Percentiles rank a stretch among this genome's conserved stretches.
phyloP scores from a whole-genome alignment of 2,113 vertebrate genomes.

The Limanda limanda region DNA sequence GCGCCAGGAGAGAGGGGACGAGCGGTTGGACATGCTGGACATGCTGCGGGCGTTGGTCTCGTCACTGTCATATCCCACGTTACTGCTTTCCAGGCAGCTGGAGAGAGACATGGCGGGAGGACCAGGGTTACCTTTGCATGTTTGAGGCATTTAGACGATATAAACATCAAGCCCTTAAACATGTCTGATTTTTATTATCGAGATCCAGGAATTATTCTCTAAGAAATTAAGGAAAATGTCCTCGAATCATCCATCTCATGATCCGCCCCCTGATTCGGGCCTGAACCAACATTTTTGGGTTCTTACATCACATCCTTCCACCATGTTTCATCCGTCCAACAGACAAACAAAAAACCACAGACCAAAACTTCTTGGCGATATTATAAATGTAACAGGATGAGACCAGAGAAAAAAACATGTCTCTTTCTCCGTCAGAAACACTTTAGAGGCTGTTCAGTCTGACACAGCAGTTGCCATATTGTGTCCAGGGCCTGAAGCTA shows the following conservation, averaged over 20 bases:
- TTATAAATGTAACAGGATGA: neutral
- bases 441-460: conserved; percentile 33
- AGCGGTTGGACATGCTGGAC: conserved; percentile 97
- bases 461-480: conserved; percentile 24
- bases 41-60: conserved; percentile 93
- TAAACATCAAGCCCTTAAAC: no score
- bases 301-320: no score
- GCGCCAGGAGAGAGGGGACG: conserved; percentile 96
- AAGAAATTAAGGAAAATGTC: no score
- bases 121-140: neutral
- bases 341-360: neutral
- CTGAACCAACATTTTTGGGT: no score
- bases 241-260: no score
- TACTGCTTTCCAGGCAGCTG: conserved; percentile 92
- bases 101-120: conserved; percentile 16
- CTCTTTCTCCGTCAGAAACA: conserved; percentile 11
- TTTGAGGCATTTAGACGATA: neutral
- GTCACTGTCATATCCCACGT: conserved; percentile 92
- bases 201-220: no score
- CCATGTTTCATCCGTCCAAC: no score
- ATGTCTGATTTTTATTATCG: neutral
- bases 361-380: neutral
- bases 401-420: conserved; percentile 7
- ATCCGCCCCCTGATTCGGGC: no score
- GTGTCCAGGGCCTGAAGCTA: conserved; percentile 6